These are phyloP conservation scores for Phoeniculus purpureus DNA, from an alignment of 2,797 vertebrate genomes.

Conservation along the genomic window DNA sequence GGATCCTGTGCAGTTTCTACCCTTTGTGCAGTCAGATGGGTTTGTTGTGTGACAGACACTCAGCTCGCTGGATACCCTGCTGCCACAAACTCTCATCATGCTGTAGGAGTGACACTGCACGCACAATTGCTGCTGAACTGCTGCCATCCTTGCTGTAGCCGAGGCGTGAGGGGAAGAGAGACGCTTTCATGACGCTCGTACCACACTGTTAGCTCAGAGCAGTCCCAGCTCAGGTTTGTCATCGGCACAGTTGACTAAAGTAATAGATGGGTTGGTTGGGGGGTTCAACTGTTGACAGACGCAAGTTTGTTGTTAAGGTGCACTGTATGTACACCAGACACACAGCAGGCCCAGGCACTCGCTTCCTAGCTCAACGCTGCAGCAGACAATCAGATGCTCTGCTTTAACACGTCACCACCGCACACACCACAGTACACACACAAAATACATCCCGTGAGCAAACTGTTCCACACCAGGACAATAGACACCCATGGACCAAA, in stretches of 20 bases:
- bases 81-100: neutral
- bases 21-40: neutral
- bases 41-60: neutral
- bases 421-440: accelerated
- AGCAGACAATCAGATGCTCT: neutral
- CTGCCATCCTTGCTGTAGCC: neutral
- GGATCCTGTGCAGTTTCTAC: neutral
- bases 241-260: neutral
- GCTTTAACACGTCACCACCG: neutral
- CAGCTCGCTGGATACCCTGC: neutral
- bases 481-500: neutral
- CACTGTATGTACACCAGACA: neutral
- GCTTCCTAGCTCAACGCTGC: neutral
- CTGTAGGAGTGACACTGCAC: neutral
- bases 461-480: too few species aligned
- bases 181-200: neutral
- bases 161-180: conserved; percentile 5
- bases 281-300: neutral
- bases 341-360: neutral
- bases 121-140: conserved; percentile 17
- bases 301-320: neutral
- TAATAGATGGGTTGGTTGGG: neutral
- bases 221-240: neutral
- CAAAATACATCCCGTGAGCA: neutral
- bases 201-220: neutral